phyloP scores from a whole-genome alignment of 2,888 invertebrate species.

The Slavum lentiscoides region DNA sequence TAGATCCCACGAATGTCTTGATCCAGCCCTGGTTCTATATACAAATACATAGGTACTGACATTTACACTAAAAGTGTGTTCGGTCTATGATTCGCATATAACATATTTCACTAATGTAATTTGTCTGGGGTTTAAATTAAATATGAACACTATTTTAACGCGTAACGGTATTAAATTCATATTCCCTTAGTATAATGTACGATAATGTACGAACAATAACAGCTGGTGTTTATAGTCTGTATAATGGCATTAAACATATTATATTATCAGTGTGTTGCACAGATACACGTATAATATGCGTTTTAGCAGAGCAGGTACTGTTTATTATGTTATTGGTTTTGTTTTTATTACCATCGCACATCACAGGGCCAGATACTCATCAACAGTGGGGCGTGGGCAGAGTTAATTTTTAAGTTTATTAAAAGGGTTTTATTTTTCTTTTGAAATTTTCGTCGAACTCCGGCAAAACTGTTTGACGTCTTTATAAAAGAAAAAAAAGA shows the following conservation, averaged over 20 bases:
- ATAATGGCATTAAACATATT: constrained; percentile 8
- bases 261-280: not conserved
- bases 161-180: not conserved
- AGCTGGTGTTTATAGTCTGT: not conserved
- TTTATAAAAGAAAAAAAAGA: not conserved
- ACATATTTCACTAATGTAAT: not conserved
- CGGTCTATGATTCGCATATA: too few species aligned
- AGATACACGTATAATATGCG: not conserved
- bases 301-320: not conserved
- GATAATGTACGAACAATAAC: not conserved
- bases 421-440: not conserved
- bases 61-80: too few species aligned
- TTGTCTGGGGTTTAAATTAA: not conserved
- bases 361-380: not conserved
- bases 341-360: not conserved
- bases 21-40: too few species aligned
- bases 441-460: not conserved
- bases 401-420: too few species aligned
- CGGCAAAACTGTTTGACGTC: not conserved
- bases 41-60: too few species aligned
- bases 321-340: not conserved
- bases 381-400: not conserved
- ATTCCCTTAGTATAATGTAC: not conserved
- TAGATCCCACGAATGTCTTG: too few species aligned
- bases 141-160: constrained; percentile 3